Percentiles rank a stretch among this genome's conserved stretches.
These are phyloP conservation scores for Lysandra bellargus DNA, from an alignment of 2,888 invertebrate species.

Conservation along the genomic window DNA sequence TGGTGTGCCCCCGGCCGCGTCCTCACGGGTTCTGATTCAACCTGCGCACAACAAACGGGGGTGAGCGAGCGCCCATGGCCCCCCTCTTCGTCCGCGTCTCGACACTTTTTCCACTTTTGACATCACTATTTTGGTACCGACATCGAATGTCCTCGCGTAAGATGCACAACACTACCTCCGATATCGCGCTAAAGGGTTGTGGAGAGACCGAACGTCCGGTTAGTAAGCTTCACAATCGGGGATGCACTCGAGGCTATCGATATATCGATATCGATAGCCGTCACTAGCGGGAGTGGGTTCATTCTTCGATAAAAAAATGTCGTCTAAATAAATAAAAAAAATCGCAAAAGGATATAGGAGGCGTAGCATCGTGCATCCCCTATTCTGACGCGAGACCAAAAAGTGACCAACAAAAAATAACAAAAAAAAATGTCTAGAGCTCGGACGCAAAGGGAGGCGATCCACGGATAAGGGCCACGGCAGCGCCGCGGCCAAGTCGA, in stretches of 20 bases:
- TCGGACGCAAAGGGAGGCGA: slow-evolving; percentile 78
- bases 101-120: slow-evolving; percentile 37
- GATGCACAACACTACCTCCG: slow-evolving; percentile 76
- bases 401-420: slow-evolving; percentile 55
- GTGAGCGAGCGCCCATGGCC: slow-evolving; percentile 75
- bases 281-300: slow-evolving; percentile 53
- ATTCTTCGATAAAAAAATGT: slow-evolving; percentile 58
- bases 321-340: slow-evolving; percentile 41
- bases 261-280: slow-evolving; percentile 67
- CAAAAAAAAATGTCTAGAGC: slow-evolving; percentile 55
- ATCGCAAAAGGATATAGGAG: slow-evolving; percentile 67
- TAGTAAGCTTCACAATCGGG: slow-evolving; percentile 77
- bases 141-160: slow-evolving; percentile 54
- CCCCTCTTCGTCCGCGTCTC: slow-evolving; percentile 73
- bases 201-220: slow-evolving; percentile 74
- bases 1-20: slow-evolving; percentile 37
- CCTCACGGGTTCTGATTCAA: slow-evolving; percentile 77
- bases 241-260: slow-evolving; percentile 75
- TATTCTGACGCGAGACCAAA: slow-evolving; percentile 72
- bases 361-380: slow-evolving; percentile 80
- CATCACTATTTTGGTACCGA: slow-evolving; percentile 35
- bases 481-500: neutral
- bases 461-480: slow-evolving; percentile 46
- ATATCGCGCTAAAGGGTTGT: slow-evolving; percentile 71
- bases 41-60: slow-evolving; percentile 77